Evolutionary conservation across 53 echinoderm and acorn worm genomes (phyloP), one percentile per base, ranked within the genome.

Genomic region (Pentamera pediparva): DNA sequence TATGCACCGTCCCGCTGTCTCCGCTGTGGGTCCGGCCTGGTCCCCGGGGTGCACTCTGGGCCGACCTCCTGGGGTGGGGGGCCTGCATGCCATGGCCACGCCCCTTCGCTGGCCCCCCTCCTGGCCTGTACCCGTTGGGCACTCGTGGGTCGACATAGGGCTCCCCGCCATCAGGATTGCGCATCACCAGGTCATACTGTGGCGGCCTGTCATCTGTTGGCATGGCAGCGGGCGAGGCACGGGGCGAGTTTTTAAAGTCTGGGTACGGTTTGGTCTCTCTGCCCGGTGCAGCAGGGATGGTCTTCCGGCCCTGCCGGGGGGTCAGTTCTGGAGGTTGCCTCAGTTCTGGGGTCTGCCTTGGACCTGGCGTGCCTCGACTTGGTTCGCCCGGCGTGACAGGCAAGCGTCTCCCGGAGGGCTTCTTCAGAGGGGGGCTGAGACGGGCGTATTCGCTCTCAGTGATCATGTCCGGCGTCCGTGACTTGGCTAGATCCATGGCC

Each of bases 21-120:
- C 87, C 79, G 38, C 85, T 85, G 59, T 87, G 92, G 24, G 81
- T 76, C 3, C 92, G 85, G 2, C 92, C 92, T 22, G 87, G 87
- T 15, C 87, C 87, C 45, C 92, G 51, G 13, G 92, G 80, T 3
- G 85, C 82, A 29, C 84, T 87, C 73, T 92, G 87, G 4, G 87
- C 82, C 38, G 92, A 82, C 59, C 92, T 63, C 13, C 92, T 87
- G 26, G 92, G 92, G 60, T 92, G 92, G n/a, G n/a, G n/a, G 57
- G 86, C 92, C 56, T 92, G 92, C 27, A 87, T 92, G 21, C 92
- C 92, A 70, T 92, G 92, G n/a, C 92, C 92, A 52, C 92, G 85
- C 75, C 92, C 92, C 56, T 92, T 92, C 40, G 85, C 87, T n/a
- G n/a, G n/a, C 39, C 85, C 82, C 25, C 82, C 80, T 30, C 92